Percentiles rank a stretch among this genome's conserved stretches.
These are phyloP conservation scores for Apoda limacodes DNA, from an alignment of 2,888 invertebrate genomes.

Conservation along the genomic window DNA sequence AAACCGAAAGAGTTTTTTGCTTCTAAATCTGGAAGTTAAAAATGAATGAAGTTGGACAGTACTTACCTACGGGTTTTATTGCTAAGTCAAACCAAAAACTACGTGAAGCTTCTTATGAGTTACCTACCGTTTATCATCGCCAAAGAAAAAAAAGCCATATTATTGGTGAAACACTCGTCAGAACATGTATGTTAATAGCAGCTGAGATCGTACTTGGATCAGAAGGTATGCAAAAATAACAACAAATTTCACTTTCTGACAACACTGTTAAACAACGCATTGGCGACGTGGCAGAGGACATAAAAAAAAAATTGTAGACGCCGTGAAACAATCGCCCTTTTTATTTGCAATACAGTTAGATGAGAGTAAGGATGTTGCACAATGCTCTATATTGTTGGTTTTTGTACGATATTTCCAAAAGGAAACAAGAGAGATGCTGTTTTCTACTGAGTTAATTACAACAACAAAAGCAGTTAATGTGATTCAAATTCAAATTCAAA, in stretches of 20 bases:
- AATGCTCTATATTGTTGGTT: conserved; percentile 21
- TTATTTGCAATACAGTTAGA: no score
- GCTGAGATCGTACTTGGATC: conserved; percentile 16
- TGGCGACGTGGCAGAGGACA: conserved; percentile 18
- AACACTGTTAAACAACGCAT: conserved; percentile 19
- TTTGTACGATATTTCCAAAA: conserved; percentile 21
- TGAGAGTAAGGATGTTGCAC: conserved; percentile 20
- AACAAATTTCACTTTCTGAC: conserved; percentile 17
- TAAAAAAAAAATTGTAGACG: no score
- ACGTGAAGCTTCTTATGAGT: no score
- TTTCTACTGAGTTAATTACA: conserved; percentile 9
- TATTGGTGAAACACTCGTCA: conserved; percentile 18
- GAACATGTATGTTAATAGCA: conserved; percentile 21
- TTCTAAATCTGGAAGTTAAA: no score
- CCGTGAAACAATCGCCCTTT: no score
- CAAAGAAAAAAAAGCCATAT: conserved; percentile 18
- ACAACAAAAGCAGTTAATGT: conserved; percentile 12
- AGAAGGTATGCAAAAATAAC: conserved; percentile 16
- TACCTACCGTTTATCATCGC: conserved; percentile 14
- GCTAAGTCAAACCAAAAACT: conserved; percentile 12
- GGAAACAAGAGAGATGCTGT: conserved; percentile 14
- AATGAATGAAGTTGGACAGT: no score
- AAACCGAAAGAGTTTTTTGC: no score
- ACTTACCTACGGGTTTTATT: no score
- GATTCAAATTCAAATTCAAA: no score